These are phyloP conservation scores for Boloria selene DNA, from an alignment of 2,888 invertebrate genomes.

Conservation along the genomic window DNA sequence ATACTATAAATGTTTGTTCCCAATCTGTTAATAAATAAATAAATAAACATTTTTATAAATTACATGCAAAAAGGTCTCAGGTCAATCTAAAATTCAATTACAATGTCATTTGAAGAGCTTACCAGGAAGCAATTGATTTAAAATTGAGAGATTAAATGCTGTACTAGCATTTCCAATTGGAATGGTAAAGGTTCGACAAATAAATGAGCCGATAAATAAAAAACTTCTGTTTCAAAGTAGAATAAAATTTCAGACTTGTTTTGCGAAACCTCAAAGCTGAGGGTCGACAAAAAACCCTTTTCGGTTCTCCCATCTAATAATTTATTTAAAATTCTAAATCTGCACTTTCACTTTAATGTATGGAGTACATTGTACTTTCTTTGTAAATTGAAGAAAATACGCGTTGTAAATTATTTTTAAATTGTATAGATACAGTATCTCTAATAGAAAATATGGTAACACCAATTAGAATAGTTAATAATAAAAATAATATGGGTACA, in stretches of 20 bases:
- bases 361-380: constrained; percentile 3
- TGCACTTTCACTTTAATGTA: constrained; percentile 22
- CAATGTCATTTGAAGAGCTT: constrained; percentile 20
- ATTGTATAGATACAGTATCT: too few relatives aligned
- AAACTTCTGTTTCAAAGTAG: constrained; percentile 10
- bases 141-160: constrained; percentile 21
- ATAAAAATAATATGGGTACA: too few relatives aligned
- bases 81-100: constrained; percentile 19
- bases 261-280: constrained; percentile 11
- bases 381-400: background rate
- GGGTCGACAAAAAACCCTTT: constrained; percentile 21
- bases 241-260: constrained; percentile 19
- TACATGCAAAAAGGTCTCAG: constrained; percentile 1
- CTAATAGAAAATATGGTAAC: too few relatives aligned
- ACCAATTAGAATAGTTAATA: too few relatives aligned
- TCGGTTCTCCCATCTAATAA: constrained; percentile 19
- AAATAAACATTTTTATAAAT: too few relatives aligned
- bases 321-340: constrained; percentile 36
- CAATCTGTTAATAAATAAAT: too few relatives aligned
- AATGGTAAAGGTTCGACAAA: constrained; percentile 21
- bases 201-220: constrained; percentile 27
- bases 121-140: constrained; percentile 14
- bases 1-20: too few relatives aligned
- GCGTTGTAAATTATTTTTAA: background rate
- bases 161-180: constrained; percentile 21